A percentile compares a stretch with the other conserved stretches of the same genome.
Evolutionary conservation across 2,888 invertebrate species (phyloP).

Genomic region (Noctua comes): DNA sequence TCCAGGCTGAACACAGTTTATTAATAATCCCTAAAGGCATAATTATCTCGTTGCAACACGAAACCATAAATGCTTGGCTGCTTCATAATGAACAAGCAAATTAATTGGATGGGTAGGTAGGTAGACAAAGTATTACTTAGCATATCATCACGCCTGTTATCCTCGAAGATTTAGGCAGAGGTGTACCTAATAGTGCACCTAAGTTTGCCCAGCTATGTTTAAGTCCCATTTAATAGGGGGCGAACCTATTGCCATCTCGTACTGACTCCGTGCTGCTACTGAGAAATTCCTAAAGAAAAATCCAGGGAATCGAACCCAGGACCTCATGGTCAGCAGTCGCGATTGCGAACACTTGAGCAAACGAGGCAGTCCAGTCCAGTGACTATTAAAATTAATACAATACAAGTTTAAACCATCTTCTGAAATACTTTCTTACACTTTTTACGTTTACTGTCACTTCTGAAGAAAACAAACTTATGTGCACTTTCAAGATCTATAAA

Average conservation of each 20-base stretch:
- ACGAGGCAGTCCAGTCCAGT: no score
- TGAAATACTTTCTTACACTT: background rate
- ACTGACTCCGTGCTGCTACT: no score
- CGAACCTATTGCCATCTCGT: background rate
- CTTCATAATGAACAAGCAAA: slow-evolving; percentile 7
- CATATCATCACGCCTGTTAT: background rate
- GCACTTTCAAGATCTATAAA: no score
- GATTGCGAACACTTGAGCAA: no score
- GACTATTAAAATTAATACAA: background rate
- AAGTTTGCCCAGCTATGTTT: background rate
- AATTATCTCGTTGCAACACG: slow-evolving; percentile 27
- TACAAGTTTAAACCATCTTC: background rate
- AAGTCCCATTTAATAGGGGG: no score
- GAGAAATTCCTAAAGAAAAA: no score
- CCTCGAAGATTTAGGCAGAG: background rate
- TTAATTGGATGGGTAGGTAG: background rate
- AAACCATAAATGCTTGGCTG: slow-evolving; percentile 2
- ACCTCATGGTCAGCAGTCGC: no score
- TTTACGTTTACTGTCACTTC: background rate
- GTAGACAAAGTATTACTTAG: background rate
- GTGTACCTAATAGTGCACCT: background rate
- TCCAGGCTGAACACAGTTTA: background rate
- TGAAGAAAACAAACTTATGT: no score
- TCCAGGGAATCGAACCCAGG: no score
- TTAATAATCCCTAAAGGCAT: slow-evolving; percentile 5